Conservation (phyloP, 2,797 vertebrate species). For the Tapirus indicus region DNA sequence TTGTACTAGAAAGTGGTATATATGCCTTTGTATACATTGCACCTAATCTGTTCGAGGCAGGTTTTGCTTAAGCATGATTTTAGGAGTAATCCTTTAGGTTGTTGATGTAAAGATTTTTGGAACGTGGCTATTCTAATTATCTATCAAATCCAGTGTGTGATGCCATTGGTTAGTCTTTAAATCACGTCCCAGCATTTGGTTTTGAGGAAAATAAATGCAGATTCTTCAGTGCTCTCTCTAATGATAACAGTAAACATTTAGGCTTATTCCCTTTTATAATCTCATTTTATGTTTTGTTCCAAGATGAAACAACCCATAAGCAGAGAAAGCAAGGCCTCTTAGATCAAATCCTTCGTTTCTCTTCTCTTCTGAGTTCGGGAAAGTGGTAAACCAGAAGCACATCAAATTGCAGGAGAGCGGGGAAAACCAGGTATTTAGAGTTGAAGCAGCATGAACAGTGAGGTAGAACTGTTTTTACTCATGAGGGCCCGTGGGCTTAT, state of each 20-base stretch:
- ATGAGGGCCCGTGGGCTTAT: background rate
- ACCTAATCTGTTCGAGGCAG: background rate
- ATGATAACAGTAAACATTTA: background rate
- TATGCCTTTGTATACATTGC: slow-evolving; percentile 5
- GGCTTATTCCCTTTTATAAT: background rate
- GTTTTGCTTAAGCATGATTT: slow-evolving; percentile 9
- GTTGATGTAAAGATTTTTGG: slow-evolving; percentile 1
- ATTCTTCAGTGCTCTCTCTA: slow-evolving; percentile 46
- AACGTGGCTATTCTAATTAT: slow-evolving; percentile 25
- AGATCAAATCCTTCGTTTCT: slow-evolving; percentile 38
- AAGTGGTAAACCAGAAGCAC: background rate
- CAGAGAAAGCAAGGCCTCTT: background rate
- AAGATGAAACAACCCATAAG: slow-evolving; percentile 18
- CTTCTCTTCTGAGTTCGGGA: background rate
- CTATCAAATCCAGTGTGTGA: background rate
- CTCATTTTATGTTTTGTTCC: slow-evolving; percentile 35
- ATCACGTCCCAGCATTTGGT: slow-evolving; percentile 15
- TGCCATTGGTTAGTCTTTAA: slow-evolving; percentile 9
- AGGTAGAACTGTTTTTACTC: background rate
- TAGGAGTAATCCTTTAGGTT: slow-evolving; percentile 7
- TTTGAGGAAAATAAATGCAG: slow-evolving; percentile 47
- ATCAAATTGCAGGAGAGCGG: background rate
- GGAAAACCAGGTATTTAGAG: background rate
- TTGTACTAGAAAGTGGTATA: background rate
- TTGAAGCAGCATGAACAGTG: background rate